Percentiles rank a stretch among this genome's conserved stretches.
These are phyloP conservation scores for Pegea sp. DNA, from an alignment of 23 tunicate genomes.

Conservation along the genomic window DNA sequence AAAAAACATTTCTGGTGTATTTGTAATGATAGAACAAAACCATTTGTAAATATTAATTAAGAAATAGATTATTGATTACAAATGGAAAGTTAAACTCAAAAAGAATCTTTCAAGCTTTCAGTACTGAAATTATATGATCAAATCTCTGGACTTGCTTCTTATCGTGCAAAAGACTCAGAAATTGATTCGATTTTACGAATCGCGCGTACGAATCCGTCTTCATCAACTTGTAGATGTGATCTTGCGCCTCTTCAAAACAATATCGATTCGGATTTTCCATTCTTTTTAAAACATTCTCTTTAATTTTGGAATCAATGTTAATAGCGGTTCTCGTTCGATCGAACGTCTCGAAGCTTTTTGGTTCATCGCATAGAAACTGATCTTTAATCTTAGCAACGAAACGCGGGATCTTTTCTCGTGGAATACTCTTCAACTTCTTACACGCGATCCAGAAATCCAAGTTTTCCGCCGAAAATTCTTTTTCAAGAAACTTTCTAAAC, in stretches of 20 bases:
- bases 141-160: too few relatives aligned
- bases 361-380: slow-evolving; percentile 39
- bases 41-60: too few relatives aligned
- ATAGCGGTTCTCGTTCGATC: slow-evolving; percentile 1
- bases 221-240: slow-evolving; percentile 88
- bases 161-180: slow-evolving; percentile 1
- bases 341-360: background rate
- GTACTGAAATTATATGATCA: too few relatives aligned
- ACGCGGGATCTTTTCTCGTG: slow-evolving; percentile 16
- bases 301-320: slow-evolving; percentile 68
- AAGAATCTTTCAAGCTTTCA: too few relatives aligned
- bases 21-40: too few relatives aligned
- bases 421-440: slow-evolving; percentile 22
- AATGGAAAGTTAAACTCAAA: too few relatives aligned
- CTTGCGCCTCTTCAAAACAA: slow-evolving; percentile 82
- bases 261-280: slow-evolving; percentile 59
- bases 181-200: slow-evolving; percentile 70
- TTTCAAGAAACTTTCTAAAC: slow-evolving; percentile 74
- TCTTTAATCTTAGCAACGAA: slow-evolving; percentile 29
- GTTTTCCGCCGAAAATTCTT: slow-evolving; percentile 88
- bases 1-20: too few relatives aligned
- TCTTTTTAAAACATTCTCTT: slow-evolving; percentile 35
- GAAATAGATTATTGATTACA: too few relatives aligned
- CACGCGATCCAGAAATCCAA: slow-evolving; percentile 73
- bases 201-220: slow-evolving; percentile 83